Conservation (phyloP, 2,113 vertebrate species). For the Anolis sagrei region DNA sequence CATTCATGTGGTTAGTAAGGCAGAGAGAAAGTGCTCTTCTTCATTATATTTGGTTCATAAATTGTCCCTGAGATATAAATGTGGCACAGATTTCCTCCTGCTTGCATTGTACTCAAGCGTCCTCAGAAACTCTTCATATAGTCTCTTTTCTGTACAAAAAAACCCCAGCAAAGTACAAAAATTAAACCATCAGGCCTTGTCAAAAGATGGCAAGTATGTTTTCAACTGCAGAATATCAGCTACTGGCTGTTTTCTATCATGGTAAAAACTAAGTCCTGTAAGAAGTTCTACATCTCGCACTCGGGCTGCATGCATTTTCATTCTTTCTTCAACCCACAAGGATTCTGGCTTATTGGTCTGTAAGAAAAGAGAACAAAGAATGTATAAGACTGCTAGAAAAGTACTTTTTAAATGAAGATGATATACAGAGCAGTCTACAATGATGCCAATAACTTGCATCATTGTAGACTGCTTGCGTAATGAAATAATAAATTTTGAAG, state of each 20-base stretch:
- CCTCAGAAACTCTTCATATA: conserved; percentile 52
- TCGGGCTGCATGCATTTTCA: conserved; percentile 85
- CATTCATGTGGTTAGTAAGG: conserved; percentile 43
- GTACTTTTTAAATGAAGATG: not conserved
- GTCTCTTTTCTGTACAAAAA: conserved; percentile 51
- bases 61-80: conserved; percentile 74
- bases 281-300: conserved; percentile 91
- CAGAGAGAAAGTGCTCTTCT: conserved; percentile 43
- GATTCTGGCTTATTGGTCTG: conserved; percentile 71
- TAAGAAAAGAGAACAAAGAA: conserved; percentile 1
- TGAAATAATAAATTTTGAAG: no score
- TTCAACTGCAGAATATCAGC: conserved; percentile 90
- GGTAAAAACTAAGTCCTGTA: conserved; percentile 95
- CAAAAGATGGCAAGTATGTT: conserved; percentile 82
- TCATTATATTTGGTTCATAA: conserved; percentile 47
- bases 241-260: conserved; percentile 83
- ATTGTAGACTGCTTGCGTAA: no score
- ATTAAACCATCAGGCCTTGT: conserved; percentile 60
- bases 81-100: conserved; percentile 63
- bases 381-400: not conserved
- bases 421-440: not conserved
- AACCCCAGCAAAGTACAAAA: conserved; percentile 17
- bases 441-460: not conserved
- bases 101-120: conserved; percentile 61
- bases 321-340: conserved; percentile 86